Base-by-base conservation (phyloP, 2,797 vertebrate genomes). In the Acrossocheilus fasciatus region DNA sequence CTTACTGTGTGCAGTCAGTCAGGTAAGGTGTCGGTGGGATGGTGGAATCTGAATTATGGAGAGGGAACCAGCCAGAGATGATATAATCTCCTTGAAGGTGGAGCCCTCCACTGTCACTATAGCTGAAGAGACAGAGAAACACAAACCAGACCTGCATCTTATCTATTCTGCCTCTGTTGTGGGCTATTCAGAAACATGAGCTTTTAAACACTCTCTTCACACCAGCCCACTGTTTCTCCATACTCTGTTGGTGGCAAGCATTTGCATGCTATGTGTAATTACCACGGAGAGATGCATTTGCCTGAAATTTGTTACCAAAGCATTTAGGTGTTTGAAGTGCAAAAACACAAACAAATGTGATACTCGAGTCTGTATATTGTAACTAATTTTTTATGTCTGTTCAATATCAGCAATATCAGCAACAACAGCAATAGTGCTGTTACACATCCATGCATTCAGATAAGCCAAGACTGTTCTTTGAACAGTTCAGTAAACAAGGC, bases 21-120 rank as follows among this genome's bases (percentile, higher is more conserved):
- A 96, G 54, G 74, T 90, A 92, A 69, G 95, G 95, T 17, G 90
- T 54, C 74, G 41, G n/a, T 34, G 23, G 17, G 26, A n/a, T 81
- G 12, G 17, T 20, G 23, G 6, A 1, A 0, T 84, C 34, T 9
- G 85, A 74, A 78, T 94, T 84, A 87, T 96, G 96, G 34, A 98
- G 93, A 45, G 95, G 92, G 83, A 97, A 97, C 79, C 97, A 90
- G 3, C 97, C 96, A 18, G 95, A 92, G 1, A 97, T 92, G 83
- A 93, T 88, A 84, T 95, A 95, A 88, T 97, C 92, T 0, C 96
- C 96, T 0, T 91, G 82, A 80, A 95, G 89, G 43, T 92, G 90
- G 91, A 97, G 93, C 10, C 92, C 93, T 23, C 87, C 73, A 11
- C 89, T 87, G n/a, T 89, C 81, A 73, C 83, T 93, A 83, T 73